phyloP scores from a whole-genome alignment of 2,113 vertebrate genomes.

The Rhineura floridana region DNA sequence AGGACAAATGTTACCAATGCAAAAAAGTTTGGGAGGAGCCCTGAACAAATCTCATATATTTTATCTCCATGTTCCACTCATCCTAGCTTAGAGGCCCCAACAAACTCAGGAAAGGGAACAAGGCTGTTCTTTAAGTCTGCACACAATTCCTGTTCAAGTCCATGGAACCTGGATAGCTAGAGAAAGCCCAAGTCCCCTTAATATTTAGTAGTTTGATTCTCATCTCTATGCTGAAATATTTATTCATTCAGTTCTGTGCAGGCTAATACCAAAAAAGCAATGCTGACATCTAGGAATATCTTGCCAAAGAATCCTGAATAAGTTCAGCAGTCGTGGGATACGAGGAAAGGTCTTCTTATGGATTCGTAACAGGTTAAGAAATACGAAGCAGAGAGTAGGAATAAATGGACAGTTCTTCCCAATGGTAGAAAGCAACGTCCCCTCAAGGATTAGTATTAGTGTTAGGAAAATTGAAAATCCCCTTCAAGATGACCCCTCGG shows the following conservation, averaged over 20 bases:
- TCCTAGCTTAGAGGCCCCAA: not conserved
- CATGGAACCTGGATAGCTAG: not conserved
- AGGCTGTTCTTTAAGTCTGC: not conserved
- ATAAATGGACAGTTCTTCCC: no score
- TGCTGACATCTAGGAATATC: not conserved
- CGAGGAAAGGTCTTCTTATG: no score
- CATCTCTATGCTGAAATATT: slow-evolving; percentile 2
- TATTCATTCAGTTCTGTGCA: not conserved
- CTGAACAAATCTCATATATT: not conserved
- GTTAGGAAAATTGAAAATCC: no score
- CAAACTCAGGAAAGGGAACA: not conserved
- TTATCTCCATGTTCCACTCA: no score
- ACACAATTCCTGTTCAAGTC: not conserved
- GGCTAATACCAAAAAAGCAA: not conserved
- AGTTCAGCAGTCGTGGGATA: no score
- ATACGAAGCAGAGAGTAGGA: no score
- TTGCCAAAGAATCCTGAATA: no score
- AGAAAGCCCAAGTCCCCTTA: not conserved
- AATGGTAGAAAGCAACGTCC: no score
- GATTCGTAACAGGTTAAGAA: no score
- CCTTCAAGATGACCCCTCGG: no score
- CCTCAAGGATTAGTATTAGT: no score
- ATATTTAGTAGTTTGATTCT: not conserved
- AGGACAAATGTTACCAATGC: not conserved
- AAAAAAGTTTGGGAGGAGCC: not conserved